Evolutionary conservation across 2,888 invertebrate species (phyloP).

Genomic region (Cancer borealis): DNA sequence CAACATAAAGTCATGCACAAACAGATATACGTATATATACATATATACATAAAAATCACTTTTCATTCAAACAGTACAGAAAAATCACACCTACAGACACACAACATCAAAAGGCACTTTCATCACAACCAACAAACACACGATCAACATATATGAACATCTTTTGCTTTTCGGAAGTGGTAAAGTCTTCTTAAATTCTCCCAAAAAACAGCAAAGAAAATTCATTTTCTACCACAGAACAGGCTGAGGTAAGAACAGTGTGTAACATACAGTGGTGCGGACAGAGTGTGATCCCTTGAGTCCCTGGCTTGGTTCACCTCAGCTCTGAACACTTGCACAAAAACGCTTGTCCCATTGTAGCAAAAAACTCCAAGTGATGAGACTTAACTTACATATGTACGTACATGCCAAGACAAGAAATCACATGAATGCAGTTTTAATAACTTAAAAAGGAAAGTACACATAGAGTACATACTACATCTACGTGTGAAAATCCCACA

Average conservation of each 20-base stretch:
- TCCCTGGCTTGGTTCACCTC: neutral
- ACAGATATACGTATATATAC: neutral
- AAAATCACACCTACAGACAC: slow-evolving; percentile 37
- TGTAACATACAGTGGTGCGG: neutral
- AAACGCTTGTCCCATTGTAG: neutral
- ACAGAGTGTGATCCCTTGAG: neutral
- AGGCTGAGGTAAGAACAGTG: neutral
- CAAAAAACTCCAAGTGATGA: neutral
- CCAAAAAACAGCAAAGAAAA: neutral
- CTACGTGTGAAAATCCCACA: neutral
- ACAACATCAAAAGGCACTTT: slow-evolving; percentile 12
- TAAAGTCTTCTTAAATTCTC: neutral
- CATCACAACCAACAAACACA: slow-evolving; percentile 30
- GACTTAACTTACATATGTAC: neutral
- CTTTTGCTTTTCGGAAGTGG: neutral
- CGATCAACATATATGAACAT: neutral
- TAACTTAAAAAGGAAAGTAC: neutral
- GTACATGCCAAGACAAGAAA: neutral
- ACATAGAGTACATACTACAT: neutral
- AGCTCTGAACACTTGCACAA: neutral
- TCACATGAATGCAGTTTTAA: slow-evolving; percentile 11
- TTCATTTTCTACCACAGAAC: neutral
- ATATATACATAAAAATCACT: neutral
- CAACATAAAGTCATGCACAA: slow-evolving; percentile 15
- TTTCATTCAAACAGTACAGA: neutral